Evolutionary conservation across 2,113 vertebrate genomes (phyloP), one percentile per base, ranked within the genome.

Genomic region (Atractosteus spatula): DNA sequence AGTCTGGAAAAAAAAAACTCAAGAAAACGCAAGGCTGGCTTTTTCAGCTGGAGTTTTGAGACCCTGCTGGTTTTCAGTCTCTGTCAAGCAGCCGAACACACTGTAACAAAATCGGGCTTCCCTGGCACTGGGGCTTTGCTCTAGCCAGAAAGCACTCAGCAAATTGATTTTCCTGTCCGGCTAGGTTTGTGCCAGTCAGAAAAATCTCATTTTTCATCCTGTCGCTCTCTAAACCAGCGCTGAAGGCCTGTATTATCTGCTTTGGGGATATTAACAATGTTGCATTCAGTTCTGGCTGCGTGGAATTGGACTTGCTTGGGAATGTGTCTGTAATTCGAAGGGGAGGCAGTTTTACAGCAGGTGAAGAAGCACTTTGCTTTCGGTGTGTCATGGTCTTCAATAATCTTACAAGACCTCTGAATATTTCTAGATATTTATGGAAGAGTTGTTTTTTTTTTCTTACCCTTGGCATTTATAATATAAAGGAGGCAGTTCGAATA

Each of bases 111-210:
- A 89, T 85, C 87, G 74, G 72, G 85, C 79, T 84, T 76, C 77
- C 84, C 83, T 88, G 83, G 81, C 84, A 84, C 87, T 89, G 85
- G 86, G 87, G 87, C 87, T 85, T 80, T 87, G 85, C 86, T 82
- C 72, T 72, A 90, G 86, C 85, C 80, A 81, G 84, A 81, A 86
- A 85, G 83, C 83, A 86, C 88, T 79, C 82, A 79, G 89, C 87
- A 90, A 90, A 92, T 92, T 89, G 89, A 91, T 92, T 91, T 91
- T 89, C 85, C 87, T 87, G 89, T 88, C 86, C 86, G 80, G 85
- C 87, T 87, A 88, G 89, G 90, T 90, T 90, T 91, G 89, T 89
- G 89, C 89, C 89, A 90, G 86, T 87, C 81, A n/a, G 75, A 82
- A 86, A 89, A 90, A 89, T 89, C 84, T 87, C 89, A 88, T 90